Evolutionary conservation across 2,888 invertebrate genomes (phyloP).

Genomic region (Gortyna flavago): DNA sequence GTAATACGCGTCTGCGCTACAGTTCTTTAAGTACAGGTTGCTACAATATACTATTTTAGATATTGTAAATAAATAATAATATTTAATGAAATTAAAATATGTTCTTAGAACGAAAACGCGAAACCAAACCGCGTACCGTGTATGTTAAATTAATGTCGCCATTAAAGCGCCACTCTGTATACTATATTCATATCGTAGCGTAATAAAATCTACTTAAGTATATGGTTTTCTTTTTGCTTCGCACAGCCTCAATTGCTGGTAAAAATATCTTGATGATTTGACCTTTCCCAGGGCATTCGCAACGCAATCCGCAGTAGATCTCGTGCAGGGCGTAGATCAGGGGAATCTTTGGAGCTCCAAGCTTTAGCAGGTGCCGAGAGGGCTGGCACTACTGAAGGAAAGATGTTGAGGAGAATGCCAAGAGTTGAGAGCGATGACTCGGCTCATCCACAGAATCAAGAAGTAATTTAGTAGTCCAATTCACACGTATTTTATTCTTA

Average conservation of each 20-base stretch:
- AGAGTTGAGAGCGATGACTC: conserved; percentile 93
- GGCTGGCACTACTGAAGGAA: conserved; percentile 83
- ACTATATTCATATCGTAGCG: background rate
- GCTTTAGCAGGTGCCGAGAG: conserved; percentile 83
- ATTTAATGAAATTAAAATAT: no score
- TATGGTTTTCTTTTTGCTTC: background rate
- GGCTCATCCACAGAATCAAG: conserved; percentile 82
- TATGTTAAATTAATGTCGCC: no score
- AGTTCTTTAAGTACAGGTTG: no score
- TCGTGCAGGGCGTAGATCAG: conserved; percentile 88
- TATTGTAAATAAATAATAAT: no score
- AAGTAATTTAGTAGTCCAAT: conserved; percentile 53
- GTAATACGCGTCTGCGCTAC: no score
- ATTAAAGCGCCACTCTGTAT: no score
- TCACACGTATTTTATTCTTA: background rate
- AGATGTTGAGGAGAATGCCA: conserved; percentile 92
- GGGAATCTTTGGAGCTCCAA: conserved; percentile 92
- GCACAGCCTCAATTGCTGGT: background rate
- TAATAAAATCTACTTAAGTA: background rate
- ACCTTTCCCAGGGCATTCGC: conserved; percentile 86
- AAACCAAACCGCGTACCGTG: no score
- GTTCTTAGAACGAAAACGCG: no score
- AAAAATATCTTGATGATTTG: conserved; percentile 1
- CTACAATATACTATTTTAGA: no score
- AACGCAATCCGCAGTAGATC: conserved; percentile 91